Evolutionary conservation across 2,888 invertebrate species (phyloP).

Genomic region (Drosophila anomalata): DNA sequence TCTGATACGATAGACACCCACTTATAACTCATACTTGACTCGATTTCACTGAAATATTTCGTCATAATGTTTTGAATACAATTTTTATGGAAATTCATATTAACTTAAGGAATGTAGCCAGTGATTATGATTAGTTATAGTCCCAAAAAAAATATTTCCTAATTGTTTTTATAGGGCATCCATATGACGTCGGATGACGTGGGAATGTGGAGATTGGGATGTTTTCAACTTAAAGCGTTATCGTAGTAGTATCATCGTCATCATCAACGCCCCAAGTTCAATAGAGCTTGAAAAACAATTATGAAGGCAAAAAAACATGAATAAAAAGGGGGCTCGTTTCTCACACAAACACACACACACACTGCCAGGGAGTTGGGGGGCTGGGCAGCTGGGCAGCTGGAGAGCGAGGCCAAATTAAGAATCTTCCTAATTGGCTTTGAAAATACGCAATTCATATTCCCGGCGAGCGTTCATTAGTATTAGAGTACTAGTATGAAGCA

Average conservation of each 20-base stretch:
- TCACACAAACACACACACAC: conserved; percentile 20
- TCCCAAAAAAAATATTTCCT: background rate
- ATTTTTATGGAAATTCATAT: background rate
- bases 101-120: background rate
- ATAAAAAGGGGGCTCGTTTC: conserved; percentile 58
- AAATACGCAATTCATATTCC: conserved; percentile 20
- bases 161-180: conserved; percentile 3
- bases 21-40: background rate
- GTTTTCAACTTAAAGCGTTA: conserved; percentile 52
- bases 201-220: conserved; percentile 32
- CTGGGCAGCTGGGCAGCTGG: conserved; percentile 15
- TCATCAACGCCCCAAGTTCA: conserved; percentile 56
- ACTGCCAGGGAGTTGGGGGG: conserved; percentile 17
- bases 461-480: conserved; percentile 29
- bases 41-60: background rate
- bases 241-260: conserved; percentile 53
- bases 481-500: conserved; percentile 37
- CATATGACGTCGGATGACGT: conserved; percentile 57
- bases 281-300: conserved; percentile 69
- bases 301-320: conserved; percentile 43
- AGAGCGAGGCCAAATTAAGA: conserved; percentile 60
- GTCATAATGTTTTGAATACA: background rate
- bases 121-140: background rate
- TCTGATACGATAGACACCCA: background rate
- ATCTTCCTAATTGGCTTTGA: conserved; percentile 60